Base-by-base conservation (phyloP, 2,888 invertebrate genomes). In the Zygogramma bicolorata region DNA sequence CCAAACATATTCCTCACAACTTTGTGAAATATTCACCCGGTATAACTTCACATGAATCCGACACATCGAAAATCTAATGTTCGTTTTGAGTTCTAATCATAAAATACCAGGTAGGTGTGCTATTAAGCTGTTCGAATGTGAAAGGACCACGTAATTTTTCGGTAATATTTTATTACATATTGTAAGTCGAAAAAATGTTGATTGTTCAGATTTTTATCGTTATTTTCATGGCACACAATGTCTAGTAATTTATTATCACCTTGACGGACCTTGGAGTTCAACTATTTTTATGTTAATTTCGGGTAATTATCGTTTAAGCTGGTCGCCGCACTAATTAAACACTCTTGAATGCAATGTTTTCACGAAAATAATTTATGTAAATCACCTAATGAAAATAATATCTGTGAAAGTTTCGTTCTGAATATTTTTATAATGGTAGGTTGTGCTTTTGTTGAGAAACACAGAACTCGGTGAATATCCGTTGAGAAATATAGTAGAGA, bases 211-310 rank as follows among this genome's bases (percentile, higher is more conserved):
- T 66, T 67, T 67, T 67, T 63, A 70, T 70, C 60, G 61, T 65
- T 22, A 49, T 59, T 65, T 71, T 65, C 68, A 66, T 25, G 53
- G 27, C 27, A n/a, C 27, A n/a, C 27, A 53, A 15, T 53, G 53
- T 67, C 75, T 75, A 75, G 72, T 75, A 74, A 70, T 75, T 75
- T 76, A 72, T 73, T 73, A 77, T 74, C 78, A 78, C 74, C 77
- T 79, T 71, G 75, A 79, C 77, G 75, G 65, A 76, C 81, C 81
- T 81, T 81, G 80, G 74, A 77, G 75, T 75, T 80, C 76, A 71
- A 76, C 77, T 75, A 77, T 76, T 74, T 25, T 74, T 81, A 80
- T 79, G 75, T 72, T 73, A 78, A 78, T 79, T 73, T 63, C 1
- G 27, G 15, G n/a, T 53, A 53, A 53, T 53, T 27, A 53, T 22